Evolutionary conservation across 2,888 invertebrate genomes (phyloP), one percentile per base, ranked within the genome.

Genomic region (Sinodicranocentrus sp.): DNA sequence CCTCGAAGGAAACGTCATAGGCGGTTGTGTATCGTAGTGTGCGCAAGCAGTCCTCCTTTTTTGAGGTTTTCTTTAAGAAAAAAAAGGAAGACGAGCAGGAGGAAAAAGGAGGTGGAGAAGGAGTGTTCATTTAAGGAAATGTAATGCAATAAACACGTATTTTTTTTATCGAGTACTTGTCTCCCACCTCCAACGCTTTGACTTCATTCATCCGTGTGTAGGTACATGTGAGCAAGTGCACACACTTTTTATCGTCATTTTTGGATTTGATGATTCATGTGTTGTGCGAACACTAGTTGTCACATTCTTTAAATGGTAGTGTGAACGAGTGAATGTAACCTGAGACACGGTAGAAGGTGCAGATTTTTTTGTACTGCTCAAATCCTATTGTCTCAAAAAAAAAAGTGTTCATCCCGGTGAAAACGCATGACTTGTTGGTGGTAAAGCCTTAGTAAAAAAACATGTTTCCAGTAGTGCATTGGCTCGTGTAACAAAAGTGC

Each of bases 71-170:
- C 57, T 23, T 23, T 2, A 10, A n/a, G 48, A 48, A 15, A 48
- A 3, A 15, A n/a, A n/a, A 48, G 21, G 57, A 15, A 21, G 48
- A 48, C 8, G 15, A 48, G 48, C 8, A 48, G 48, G 17, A 10
- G 48, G 48, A 48, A 15, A 48, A 3, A 15, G 48, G 48, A 48
- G 21, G 57, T 21, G 57, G 48, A 48, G 48, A 48, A 48, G 48
- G 48, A 48, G 48, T 48, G 57, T 23, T 23, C 21, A 5, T 57
- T 48, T 48, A 48, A 48, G 48, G 48, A 48, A 48, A 48, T 48
- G 48, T 48, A 48, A 48, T n/a, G n/a, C 48, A 48, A 48, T 48
- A 48, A 48, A 48, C 48, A 15, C 15, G 5, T 48, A n/a, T 48
- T n/a, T 48, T 48, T 10, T 17, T 48, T 48, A 17, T 39, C 57